Evolutionary conservation across 2,888 invertebrate genomes (phyloP), one percentile per base, ranked within the genome.

Genomic region (Drosophila birchii): DNA sequence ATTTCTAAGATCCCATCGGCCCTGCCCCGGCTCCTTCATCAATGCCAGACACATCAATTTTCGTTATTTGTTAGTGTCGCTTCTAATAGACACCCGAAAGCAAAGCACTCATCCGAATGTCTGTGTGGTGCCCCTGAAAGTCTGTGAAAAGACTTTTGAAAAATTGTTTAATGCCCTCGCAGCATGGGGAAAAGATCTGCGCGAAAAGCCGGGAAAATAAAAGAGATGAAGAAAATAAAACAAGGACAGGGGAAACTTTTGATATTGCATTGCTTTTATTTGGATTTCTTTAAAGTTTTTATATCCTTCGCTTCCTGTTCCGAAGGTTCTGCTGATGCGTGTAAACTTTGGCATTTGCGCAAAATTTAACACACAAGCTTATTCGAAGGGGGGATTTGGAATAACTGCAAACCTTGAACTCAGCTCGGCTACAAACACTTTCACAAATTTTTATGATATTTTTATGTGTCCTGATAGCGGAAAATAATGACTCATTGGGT

Each of bases 11-110:
- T 75, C 20, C 55, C n/a, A 12, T 44, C 29, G 16, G 14, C 20
- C 9, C 16, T 20, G n/a, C 41, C 20, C 16, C n/a, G 20, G 20
- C 44, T 45, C 34, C 66, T 55, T 23, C 69, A 80, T 82, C 83
- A 81, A 73, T 78, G 61, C 66, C 76, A 84, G 82, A 68, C 71
- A 79, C 67, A 82, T 82, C 83, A 85, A 79, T 75, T 78, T 76
- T 76, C 72, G 59, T 76, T 81, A 81, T 81, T 73, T 81, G 78
- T 78, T 75, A 64, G 61, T 76, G 69, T 72, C 72, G 45, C 43
- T 66, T 57, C 68, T 47, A 56, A 75, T 64, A 64, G 47, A 55
- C 43, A 45, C 60, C 51, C 51, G 55, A 60, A 71, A 71, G 63
- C 57, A 66, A 61, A 61, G 66, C 64, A 70, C 59, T 44, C 49